These are phyloP conservation scores for Oryzias celebensis DNA, from an alignment of 2,113 vertebrate genomes.

Conservation along the genomic window DNA sequence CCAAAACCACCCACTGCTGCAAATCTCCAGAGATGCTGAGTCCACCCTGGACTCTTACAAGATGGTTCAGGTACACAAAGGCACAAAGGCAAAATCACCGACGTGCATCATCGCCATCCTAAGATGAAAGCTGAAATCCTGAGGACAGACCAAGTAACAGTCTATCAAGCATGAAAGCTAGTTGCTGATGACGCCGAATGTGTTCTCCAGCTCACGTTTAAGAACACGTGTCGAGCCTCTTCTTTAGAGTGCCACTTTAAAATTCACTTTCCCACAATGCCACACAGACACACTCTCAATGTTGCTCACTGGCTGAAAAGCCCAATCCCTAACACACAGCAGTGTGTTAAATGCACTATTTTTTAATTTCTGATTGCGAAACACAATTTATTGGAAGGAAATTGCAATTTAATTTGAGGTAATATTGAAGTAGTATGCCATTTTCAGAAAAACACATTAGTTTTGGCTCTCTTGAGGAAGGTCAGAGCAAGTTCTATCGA, in stretches of 20 bases:
- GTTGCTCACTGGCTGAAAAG: not conserved
- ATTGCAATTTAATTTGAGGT: too few species aligned
- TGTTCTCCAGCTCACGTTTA: constrained; percentile 45
- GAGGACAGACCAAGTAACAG: not conserved
- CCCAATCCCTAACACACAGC: not conserved
- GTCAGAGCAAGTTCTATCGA: too few species aligned
- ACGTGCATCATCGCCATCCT: not conserved
- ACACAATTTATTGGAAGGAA: too few species aligned
- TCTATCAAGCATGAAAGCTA: constrained; percentile 15
- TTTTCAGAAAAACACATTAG: too few species aligned
- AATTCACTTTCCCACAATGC: constrained; percentile 17
- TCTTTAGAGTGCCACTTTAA: constrained; percentile 7
- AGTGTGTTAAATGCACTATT: not conserved
- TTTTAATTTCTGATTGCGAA: not conserved
- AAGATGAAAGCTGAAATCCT: not conserved
- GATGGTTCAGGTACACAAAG: too few species aligned
- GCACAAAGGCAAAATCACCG: not conserved
- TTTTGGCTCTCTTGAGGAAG: too few species aligned
- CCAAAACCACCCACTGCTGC: too few species aligned
- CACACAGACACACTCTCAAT: constrained; percentile 7
- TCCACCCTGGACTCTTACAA: too few species aligned
- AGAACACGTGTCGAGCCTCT: constrained; percentile 38
- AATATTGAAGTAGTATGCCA: too few species aligned
- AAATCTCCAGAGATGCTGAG: too few species aligned
- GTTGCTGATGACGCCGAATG: constrained; percentile 35